phyloP scores from a whole-genome alignment of 2,888 invertebrate species.

The Drosophila emarginata region DNA sequence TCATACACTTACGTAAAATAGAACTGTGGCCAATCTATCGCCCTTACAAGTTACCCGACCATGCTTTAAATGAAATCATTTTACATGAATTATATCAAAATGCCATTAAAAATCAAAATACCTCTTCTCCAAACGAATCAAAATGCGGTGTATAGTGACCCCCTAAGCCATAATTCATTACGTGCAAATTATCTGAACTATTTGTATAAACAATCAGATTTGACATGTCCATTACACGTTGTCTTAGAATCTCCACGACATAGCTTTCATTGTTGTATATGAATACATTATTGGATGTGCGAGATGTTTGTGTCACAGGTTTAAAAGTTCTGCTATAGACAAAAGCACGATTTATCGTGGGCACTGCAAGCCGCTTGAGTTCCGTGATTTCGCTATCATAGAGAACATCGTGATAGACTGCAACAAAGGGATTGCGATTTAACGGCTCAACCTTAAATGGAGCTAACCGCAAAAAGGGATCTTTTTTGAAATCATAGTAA shows the following conservation, averaged over 20 bases:
- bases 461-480: constrained; percentile 88
- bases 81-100: background rate
- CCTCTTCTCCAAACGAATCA: constrained; percentile 32
- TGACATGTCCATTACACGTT: constrained; percentile 83
- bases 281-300: constrained; percentile 52
- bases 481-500: constrained; percentile 86
- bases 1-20: constrained; percentile 62
- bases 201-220: constrained; percentile 83
- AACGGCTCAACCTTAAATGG: constrained; percentile 88
- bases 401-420: constrained; percentile 84
- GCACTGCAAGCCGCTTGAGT: constrained; percentile 83
- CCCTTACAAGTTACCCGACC: constrained; percentile 11
- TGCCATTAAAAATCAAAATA: background rate
- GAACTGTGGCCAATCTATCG: constrained; percentile 56
- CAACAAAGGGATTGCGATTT: constrained; percentile 83
- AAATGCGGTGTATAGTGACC: constrained; percentile 84
- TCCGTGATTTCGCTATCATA: constrained; percentile 84
- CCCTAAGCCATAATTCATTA: constrained; percentile 80
- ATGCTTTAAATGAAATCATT: background rate
- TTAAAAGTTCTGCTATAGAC: background rate
- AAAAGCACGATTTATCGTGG: constrained; percentile 81
- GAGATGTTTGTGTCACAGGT: background rate
- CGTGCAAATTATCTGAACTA: constrained; percentile 85
- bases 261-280: constrained; percentile 64
- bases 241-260: constrained; percentile 78